Evolutionary conservation across 2,888 invertebrate species (phyloP).

Genomic region (Drosophila leonis): DNA sequence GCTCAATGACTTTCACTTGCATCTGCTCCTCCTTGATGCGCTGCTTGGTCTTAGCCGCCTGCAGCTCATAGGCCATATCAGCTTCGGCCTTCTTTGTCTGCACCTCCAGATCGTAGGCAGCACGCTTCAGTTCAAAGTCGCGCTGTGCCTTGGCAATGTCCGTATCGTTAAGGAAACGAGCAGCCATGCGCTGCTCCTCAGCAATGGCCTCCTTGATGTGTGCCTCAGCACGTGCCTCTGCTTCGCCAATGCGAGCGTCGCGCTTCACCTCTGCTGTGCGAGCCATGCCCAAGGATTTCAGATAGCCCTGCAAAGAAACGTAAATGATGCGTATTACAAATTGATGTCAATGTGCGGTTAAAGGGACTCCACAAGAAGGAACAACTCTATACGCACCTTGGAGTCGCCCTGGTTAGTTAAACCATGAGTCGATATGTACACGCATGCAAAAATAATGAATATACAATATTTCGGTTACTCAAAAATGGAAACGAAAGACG

Average conservation of each 20-base stretch:
- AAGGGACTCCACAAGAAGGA: constrained; percentile 26
- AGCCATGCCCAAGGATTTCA: constrained; percentile 97
- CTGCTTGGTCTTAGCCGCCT: constrained; percentile 98
- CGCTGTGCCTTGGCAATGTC: constrained; percentile 98
- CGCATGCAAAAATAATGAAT: constrained; percentile 79
- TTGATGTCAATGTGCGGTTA: not conserved
- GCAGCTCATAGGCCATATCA: constrained; percentile 96
- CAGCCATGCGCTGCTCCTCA: constrained; percentile 98
- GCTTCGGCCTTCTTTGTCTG: constrained; percentile 95
- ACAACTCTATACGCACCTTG: constrained; percentile 81
- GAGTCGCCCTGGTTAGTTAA: constrained; percentile 81
- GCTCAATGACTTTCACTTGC: constrained; percentile 97
- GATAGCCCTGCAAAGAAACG: constrained; percentile 87
- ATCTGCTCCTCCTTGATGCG: constrained; percentile 98
- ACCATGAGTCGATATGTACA: constrained; percentile 63
- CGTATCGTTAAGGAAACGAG: constrained; percentile 97
- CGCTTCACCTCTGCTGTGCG: constrained; percentile 97
- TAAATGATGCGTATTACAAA: constrained; percentile 23
- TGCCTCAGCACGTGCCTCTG: constrained; percentile 96
- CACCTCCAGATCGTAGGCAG: constrained; percentile 98
- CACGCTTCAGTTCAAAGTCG: constrained; percentile 98
- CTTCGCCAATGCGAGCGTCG: constrained; percentile 98
- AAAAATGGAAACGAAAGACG: constrained; percentile 23
- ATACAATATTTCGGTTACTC: constrained; percentile 75
- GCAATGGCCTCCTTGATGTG: constrained; percentile 93